phyloP scores from a whole-genome alignment of 30 jellyfish, hydroid and myxozoan genomes.

The Cassiopea xamachana region DNA sequence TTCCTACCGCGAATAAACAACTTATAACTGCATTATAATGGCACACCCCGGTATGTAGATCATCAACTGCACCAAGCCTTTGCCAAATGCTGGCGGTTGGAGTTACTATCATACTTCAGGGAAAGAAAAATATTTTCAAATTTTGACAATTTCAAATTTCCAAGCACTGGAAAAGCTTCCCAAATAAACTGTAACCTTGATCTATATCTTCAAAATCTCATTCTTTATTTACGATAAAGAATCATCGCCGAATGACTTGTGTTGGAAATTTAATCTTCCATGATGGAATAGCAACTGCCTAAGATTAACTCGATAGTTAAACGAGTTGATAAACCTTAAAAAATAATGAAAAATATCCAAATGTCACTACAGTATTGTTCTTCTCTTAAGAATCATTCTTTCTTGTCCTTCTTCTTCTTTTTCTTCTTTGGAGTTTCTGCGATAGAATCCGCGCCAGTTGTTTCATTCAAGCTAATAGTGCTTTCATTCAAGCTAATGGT shows the following conservation, averaged over 20 bases:
- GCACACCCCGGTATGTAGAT: no score
- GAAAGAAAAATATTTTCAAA: no score
- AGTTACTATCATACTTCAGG: no score
- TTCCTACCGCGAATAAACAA: no score
- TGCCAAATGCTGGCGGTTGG: no score
- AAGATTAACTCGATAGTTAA: background rate
- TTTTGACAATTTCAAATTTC: no score
- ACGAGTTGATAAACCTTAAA: background rate
- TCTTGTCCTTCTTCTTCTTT: slow-evolving; percentile 46
- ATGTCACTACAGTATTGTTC: background rate
- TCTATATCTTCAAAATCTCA: no score
- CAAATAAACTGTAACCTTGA: no score
- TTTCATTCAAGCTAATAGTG: slow-evolving; percentile 31
- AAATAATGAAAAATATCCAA: background rate
- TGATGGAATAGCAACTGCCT: background rate
- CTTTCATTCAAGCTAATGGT: slow-evolving; percentile 38
- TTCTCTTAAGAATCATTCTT: background rate
- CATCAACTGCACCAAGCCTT: no score
- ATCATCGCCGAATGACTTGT: background rate
- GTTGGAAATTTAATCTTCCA: background rate
- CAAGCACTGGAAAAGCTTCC: no score
- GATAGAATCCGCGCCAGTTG: slow-evolving; percentile 36
- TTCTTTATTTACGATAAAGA: no score
- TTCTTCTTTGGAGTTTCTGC: slow-evolving; percentile 52
- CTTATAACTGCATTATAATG: no score